A percentile compares a stretch with the other conserved stretches of the same genome.
These are phyloP conservation scores for Chlamydotis undulata DNA, from an alignment of 2,113 vertebrate species.

Conservation along the genomic window DNA sequence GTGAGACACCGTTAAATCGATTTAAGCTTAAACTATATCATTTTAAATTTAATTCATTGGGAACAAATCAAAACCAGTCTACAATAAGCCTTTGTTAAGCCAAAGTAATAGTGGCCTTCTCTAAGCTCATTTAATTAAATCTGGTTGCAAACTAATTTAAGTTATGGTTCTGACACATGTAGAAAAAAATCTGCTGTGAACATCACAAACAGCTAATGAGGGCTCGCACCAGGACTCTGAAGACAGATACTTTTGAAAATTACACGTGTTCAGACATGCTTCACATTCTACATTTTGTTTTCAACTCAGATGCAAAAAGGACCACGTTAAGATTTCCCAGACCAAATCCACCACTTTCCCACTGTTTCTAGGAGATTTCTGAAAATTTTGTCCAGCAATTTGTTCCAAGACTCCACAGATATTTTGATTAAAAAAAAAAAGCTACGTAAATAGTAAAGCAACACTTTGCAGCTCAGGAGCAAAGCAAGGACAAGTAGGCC, in stretches of 20 bases:
- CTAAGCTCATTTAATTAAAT: not conserved
- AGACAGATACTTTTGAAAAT: not conserved
- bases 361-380: not conserved
- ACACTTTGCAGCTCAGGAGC: not conserved
- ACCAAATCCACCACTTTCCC: not conserved
- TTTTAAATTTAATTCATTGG: not conserved
- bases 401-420: not conserved
- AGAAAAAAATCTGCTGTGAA: not conserved
- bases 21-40: not conserved
- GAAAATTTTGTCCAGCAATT: not conserved
- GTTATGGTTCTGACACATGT: not conserved
- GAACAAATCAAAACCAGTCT: not conserved
- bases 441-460: not conserved
- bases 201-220: not conserved
- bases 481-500: not conserved
- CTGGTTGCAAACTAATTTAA: slow-evolving; percentile 1
- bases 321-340: not conserved
- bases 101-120: not conserved
- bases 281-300: not conserved
- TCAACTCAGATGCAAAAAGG: not conserved
- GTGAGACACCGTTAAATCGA: not conserved
- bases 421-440: not conserved
- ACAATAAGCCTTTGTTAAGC: slow-evolving; percentile 10
- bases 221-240: not conserved
- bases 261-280: not conserved